Percentiles rank a stretch among this genome's conserved stretches.
These are phyloP conservation scores for Mamestra configurata DNA, from an alignment of 1,140 invertebrate genomes.

Conservation along the genomic window DNA sequence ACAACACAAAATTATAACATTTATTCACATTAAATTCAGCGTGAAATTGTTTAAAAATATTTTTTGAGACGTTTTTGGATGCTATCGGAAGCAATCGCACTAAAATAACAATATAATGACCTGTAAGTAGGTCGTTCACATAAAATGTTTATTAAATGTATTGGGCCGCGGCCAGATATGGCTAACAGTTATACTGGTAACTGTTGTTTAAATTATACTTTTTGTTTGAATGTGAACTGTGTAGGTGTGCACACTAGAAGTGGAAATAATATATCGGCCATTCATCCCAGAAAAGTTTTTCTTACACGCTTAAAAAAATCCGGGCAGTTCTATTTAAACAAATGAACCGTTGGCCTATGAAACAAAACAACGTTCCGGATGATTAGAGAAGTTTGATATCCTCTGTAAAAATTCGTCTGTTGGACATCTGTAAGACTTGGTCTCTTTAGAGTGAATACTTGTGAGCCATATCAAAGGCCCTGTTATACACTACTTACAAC, in stretches of 20 bases:
- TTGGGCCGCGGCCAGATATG: constrained; percentile 30
- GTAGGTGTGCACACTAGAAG: too few species aligned
- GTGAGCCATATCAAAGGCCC: neutral
- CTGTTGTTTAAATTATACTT: neutral
- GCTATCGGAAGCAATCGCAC: neutral
- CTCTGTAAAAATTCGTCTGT: neutral
- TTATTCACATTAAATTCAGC: neutral
- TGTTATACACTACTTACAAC: neutral
- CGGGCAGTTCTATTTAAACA: neutral
- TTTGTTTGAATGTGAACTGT: neutral
- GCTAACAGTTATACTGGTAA: constrained; percentile 24
- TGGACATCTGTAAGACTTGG: neutral
- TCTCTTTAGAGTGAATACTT: neutral
- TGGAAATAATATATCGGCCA: neutral
- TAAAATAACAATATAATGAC: constrained; percentile 34
- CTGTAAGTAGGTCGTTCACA: constrained; percentile 32
- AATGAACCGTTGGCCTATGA: neutral
- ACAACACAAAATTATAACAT: neutral
- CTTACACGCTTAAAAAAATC: too few species aligned
- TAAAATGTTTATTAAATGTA: constrained; percentile 20
- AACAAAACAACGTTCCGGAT: neutral
- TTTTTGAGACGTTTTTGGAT: constrained; percentile 7
- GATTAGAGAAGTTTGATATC: neutral
- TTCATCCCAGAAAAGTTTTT: neutral
- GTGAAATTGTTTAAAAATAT: neutral